Evolutionary conservation across 2,888 invertebrate species (phyloP), one percentile per base, ranked within the genome.

Genomic region (Cheilosia vernalis): DNA sequence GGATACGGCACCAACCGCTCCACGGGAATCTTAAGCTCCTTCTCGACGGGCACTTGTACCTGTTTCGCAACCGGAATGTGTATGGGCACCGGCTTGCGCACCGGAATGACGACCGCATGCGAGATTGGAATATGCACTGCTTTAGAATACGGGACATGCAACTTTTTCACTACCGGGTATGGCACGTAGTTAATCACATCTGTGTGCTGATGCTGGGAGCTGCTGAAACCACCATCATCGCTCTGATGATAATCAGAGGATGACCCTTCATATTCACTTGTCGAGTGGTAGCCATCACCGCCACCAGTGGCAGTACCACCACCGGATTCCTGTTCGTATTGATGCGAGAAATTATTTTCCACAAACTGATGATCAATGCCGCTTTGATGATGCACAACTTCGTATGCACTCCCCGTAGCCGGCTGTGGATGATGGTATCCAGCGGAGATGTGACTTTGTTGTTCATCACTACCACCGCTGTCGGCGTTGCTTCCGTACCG

Each of bases 61-160:
- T 96, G 96, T 88, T 95, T 95, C 53, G 95, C 94, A 1, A 97
- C 94, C 55, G 96, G 95, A 72, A 96, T 95, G 88, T 96, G 96
- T 0, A 97, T 95, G 24, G 97, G 95, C 89, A 96, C 96, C 0
- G 96, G 96, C 88, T 95, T 95, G 5, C 95, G 95, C 21, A 96
- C 93, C 7, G 95, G 96, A 1, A 97, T 94, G 87, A 96, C 94
- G 55, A 97, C 95, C 9, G 96, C 95, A 89, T 96, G 95, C 0
- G 95, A 96, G 2, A 97, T 94, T 74, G 95, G 95, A 81, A 96
- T 95, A 87, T 96, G 94, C 6, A 97, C 94, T 0, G 95, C 94
- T 88, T 95, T 94, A 79, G 93, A 95, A 5, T 96, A 92, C 0
- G 95, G 95, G 55, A 94, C 94, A 7, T 96, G 95, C 4, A 96